A percentile compares a stretch with the other conserved stretches of the same genome.
Conservation (phyloP, 2,888 invertebrate genomes). For the Brachypalpus laphriformis region DNA sequence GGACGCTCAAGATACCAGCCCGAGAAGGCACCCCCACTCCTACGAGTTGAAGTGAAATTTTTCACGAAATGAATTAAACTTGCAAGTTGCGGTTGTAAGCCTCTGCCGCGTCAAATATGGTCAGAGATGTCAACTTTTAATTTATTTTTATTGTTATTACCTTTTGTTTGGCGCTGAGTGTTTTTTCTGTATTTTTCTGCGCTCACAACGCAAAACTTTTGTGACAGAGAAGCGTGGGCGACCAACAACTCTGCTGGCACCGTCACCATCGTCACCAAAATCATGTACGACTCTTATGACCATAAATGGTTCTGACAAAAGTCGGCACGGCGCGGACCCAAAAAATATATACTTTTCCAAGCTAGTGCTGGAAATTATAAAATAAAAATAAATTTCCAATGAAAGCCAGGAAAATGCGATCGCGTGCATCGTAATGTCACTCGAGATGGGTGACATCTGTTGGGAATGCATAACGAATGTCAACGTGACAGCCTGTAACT, state of each 20-base stretch:
- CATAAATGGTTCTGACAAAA: constrained; percentile 54
- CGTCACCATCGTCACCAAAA: constrained; percentile 27
- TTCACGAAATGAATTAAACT: constrained; percentile 57
- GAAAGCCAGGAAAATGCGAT: constrained; percentile 32
- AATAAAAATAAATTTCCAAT: constrained; percentile 16
- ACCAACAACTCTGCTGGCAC: neutral
- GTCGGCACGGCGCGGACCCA: neutral
- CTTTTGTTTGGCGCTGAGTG: constrained; percentile 46
- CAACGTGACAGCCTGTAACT: constrained; percentile 13
- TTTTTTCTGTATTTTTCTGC: neutral
- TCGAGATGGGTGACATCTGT: constrained; percentile 56
- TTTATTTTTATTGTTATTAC: constrained; percentile 68
- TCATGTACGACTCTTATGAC: constrained; percentile 57
- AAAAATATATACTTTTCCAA: constrained; percentile 36
- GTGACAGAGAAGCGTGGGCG: constrained; percentile 31
- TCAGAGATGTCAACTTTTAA: constrained; percentile 62
- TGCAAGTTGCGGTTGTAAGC: constrained; percentile 19
- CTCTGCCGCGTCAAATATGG: constrained; percentile 56
- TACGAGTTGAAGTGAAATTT: constrained; percentile 46
- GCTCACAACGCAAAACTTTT: constrained; percentile 11
- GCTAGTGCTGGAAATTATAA: neutral
- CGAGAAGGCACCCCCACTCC: neutral
- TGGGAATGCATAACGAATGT: constrained; percentile 46
- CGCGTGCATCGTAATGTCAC: constrained; percentile 40
- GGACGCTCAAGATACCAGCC: neutral